Conservation (phyloP, 2,888 invertebrate species). For the Falcaria lacertinaria region DNA sequence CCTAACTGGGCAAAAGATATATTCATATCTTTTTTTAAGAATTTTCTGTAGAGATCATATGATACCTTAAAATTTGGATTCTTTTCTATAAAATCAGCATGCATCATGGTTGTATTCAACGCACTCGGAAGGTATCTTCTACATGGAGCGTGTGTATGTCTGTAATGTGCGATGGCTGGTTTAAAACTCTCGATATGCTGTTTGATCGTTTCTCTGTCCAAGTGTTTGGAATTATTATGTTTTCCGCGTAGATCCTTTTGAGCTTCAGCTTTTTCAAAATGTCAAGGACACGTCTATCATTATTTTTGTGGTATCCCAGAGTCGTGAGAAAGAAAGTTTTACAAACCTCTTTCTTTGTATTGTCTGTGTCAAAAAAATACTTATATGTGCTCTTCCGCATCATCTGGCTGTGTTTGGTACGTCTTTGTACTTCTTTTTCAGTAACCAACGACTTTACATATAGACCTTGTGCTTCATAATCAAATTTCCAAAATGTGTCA, state of each 20-base stretch:
- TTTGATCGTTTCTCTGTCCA: conserved; percentile 2
- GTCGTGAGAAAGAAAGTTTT: conserved; percentile 11
- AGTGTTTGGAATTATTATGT: neutral
- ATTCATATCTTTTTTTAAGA: conserved; percentile 8
- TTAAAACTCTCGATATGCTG: conserved; percentile 2
- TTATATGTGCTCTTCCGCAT: no score
- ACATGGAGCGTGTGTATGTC: neutral
- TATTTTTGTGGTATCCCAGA: conserved; percentile 8
- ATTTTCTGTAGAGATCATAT: conserved; percentile 7
- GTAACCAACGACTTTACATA: no score
- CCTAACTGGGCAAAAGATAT: conserved; percentile 12
- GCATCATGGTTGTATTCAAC: conserved; percentile 2
- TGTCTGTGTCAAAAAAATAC: no score
- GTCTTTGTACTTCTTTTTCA: no score
- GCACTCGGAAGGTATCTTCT: neutral
- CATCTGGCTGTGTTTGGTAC: no score
- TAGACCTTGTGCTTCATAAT: no score
- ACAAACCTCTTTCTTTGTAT: no score
- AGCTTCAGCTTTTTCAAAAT: conserved; percentile 6
- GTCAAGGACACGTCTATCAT: conserved; percentile 5
- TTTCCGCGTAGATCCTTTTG: conserved; percentile 3
- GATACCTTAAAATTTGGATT: conserved; percentile 5
- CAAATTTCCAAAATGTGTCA: no score
- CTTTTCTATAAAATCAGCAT: conserved; percentile 7
- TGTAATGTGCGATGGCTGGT: conserved; percentile 1